Conservation (phyloP, 2,797 vertebrate species). For the Urophycis tenuis region DNA sequence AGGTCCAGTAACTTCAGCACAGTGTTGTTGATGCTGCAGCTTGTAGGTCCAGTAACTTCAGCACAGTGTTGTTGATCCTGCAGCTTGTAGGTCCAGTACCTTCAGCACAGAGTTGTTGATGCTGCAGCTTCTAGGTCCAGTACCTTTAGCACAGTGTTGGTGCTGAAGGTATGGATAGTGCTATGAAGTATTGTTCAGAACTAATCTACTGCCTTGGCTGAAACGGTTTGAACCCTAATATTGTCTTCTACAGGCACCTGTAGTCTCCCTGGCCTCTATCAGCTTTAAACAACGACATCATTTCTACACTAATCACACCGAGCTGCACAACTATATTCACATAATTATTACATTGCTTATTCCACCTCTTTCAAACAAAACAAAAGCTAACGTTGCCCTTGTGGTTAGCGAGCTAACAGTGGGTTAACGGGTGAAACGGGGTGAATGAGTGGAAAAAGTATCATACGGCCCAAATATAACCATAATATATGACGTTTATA, state of each 20-base stretch:
- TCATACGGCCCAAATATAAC: background rate
- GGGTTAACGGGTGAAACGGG: background rate
- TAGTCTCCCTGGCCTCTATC: background rate
- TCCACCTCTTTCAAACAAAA: background rate
- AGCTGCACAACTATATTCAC: background rate
- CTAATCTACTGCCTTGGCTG: slow-evolving; percentile 39
- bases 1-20: no score
- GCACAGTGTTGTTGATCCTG: no score
- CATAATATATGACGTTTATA: background rate
- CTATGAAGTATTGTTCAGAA: slow-evolving; percentile 2
- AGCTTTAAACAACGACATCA: background rate
- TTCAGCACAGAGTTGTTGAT: no score
- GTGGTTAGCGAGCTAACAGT: background rate
- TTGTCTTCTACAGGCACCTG: background rate
- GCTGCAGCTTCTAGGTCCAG: no score
- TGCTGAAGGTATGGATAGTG: no score
- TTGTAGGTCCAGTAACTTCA: no score
- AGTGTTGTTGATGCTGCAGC: no score
- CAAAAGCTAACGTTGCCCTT: background rate
- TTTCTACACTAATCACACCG: background rate
- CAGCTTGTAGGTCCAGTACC: background rate
- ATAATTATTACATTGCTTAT: background rate
- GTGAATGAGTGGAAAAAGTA: background rate
- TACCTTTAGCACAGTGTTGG: no score
- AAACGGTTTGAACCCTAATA: slow-evolving; percentile 1